Base-by-base conservation (phyloP, 2,113 vertebrate species). In the Corythaixoides concolor region DNA sequence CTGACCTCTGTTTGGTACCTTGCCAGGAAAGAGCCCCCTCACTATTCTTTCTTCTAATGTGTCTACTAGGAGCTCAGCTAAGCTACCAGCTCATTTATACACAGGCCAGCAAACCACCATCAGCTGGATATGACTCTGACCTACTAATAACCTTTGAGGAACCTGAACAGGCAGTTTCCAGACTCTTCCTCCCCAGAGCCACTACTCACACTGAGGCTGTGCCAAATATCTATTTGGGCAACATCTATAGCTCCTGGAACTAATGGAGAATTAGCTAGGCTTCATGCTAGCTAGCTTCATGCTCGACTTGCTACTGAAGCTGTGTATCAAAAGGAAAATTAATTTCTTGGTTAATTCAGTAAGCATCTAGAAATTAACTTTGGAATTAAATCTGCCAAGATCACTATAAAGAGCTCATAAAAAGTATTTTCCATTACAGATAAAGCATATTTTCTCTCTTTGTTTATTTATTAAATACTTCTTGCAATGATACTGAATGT, bases 281-380 rank as follows among this genome's bases (percentile, higher is more conserved):
- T 93, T 85, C 78, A 69, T 33, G 52, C 58, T 85, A 79, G 23
- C 49, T 92, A 79, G 23, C 49, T 92, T 95, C 75, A 88, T 60
- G 80, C 45, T 70, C 0, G 1, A 81, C 60, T 87, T 82, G n/a
- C 41, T 82, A 72, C 16, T 94, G 73, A 49, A 81, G 60, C 49
- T 88, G 33, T 45, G 19, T 93, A 95, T 79, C 58, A 87, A 87
- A 90, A 89, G 50, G 30, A 18, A 89, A 93, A 79, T 28, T 0
- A 82, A 75, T 72, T 92, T 90, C 62, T 81, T 90, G 41, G 56
- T 68, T 92, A 93, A 76, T 81, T 88, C 58, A 69, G 16, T 68
- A 89, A 93, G 50, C 32, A 87, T 68, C 74, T 55, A 87, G 76
- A 92, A 91, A 95, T 85, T 88, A 79, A 85, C 58, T 89, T 45